Conservation (phyloP, 1,140 invertebrate species). For the Drosophila murphyi region DNA sequence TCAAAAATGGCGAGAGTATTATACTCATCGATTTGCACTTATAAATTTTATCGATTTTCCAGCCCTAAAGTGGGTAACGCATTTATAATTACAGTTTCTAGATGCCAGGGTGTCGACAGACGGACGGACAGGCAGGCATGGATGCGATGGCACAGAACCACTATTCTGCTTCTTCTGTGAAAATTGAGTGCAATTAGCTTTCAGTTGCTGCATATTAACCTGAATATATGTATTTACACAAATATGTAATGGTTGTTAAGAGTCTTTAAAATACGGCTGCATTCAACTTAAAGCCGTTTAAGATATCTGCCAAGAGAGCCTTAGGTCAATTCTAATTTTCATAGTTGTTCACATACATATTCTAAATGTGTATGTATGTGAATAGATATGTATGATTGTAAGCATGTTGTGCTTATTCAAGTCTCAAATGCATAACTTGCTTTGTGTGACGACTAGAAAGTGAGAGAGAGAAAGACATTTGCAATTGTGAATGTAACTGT, state of each 20-base stretch:
- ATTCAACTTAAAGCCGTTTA: neutral
- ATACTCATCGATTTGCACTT: too few species aligned
- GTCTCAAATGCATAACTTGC: neutral
- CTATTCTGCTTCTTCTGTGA: too few species aligned
- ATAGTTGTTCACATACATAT: neutral
- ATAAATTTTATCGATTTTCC: too few species aligned
- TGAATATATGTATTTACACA: neutral
- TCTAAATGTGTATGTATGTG: neutral
- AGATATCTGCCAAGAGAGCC: neutral
- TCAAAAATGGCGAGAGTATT: too few species aligned
- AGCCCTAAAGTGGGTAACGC: too few species aligned
- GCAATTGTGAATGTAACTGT: slow-evolving; percentile 1
- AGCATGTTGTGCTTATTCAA: neutral
- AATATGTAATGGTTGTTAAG: too few species aligned
- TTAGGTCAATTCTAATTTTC: neutral
- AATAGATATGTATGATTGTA: neutral
- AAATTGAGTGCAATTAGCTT: too few species aligned
- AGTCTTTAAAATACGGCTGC: too few species aligned
- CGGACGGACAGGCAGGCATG: too few species aligned
- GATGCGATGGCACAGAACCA: too few species aligned
- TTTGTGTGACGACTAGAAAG: slow-evolving; percentile 3
- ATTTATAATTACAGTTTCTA: too few species aligned
- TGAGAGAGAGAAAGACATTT: slow-evolving; percentile 5
- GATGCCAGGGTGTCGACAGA: too few species aligned
- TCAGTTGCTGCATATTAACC: neutral